phyloP scores from a whole-genome alignment of 2,888 invertebrate species.

The Orchesellides sinensis region DNA sequence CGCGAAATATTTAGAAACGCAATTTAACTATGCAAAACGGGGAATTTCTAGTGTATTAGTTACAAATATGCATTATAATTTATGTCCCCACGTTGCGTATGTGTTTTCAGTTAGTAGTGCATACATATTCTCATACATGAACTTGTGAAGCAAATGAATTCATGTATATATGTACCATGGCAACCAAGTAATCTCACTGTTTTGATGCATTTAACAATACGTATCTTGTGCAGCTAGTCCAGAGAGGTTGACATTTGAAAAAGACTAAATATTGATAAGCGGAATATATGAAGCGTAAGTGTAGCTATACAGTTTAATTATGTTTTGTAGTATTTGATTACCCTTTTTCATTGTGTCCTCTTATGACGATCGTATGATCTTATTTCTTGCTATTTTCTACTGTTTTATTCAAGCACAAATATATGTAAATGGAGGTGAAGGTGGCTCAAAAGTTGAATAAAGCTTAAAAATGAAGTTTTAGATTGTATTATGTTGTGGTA shows the following conservation, averaged over 20 bases:
- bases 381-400: constrained; percentile 27
- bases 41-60: no score
- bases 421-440: neutral
- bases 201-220: constrained; percentile 64
- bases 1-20: no score
- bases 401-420: constrained; percentile 15
- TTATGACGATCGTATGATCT: neutral
- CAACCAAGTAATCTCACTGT: constrained; percentile 56
- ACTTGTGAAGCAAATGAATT: no score
- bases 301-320: neutral
- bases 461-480: neutral
- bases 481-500: no score
- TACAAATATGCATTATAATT: no score
- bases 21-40: no score
- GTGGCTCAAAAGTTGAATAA: constrained; percentile 5
- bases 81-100: no score
- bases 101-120: no score
- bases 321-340: constrained; percentile 50
- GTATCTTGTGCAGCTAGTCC: constrained; percentile 65
- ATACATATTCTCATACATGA: no score
- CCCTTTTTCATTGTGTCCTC: constrained; percentile 25
- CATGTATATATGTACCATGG: constrained; percentile 18
- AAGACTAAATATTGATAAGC: constrained; percentile 58
- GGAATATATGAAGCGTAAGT: constrained; percentile 6
- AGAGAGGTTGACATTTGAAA: constrained; percentile 57